Conservation (phyloP, 2,888 invertebrate species). For the Noctua janthina region DNA sequence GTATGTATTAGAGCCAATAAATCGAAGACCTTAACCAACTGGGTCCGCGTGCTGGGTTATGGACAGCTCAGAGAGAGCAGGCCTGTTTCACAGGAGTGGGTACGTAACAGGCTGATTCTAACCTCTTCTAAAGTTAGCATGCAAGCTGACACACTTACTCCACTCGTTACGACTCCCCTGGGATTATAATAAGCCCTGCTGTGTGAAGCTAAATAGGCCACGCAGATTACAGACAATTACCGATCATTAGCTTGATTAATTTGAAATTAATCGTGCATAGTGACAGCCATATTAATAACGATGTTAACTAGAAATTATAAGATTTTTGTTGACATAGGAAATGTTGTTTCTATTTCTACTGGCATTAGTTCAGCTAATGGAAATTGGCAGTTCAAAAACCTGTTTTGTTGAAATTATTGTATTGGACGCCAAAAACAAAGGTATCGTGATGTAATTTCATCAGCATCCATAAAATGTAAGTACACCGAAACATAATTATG, state of each 20-base stretch:
- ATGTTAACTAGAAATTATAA: neutral
- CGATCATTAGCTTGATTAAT: conserved; percentile 54
- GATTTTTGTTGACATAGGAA: neutral
- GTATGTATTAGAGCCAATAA: neutral
- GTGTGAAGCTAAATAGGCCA: conserved; percentile 30
- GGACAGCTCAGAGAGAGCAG: neutral
- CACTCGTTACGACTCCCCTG: conserved; percentile 24
- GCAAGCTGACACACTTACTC: conserved; percentile 8
- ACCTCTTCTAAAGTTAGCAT: neutral
- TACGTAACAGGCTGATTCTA: neutral
- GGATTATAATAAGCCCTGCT: conserved; percentile 39
- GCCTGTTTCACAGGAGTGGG: neutral
- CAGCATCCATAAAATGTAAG: neutral
- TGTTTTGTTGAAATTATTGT: neutral
- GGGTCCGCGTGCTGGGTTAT: neutral
- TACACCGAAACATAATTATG: too few relatives aligned
- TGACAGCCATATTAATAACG: neutral
- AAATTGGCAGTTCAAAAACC: neutral
- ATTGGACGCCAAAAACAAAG: neutral
- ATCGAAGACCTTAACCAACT: neutral
- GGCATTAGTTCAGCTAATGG: neutral
- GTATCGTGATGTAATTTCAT: neutral
- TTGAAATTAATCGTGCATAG: conserved; percentile 36
- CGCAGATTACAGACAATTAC: conserved; percentile 54
- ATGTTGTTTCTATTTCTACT: neutral